Percentiles rank a stretch among this genome's conserved stretches.
Evolutionary conservation across 2,888 invertebrate genomes (phyloP).

Genomic region (Acanthoscelides obtectus): DNA sequence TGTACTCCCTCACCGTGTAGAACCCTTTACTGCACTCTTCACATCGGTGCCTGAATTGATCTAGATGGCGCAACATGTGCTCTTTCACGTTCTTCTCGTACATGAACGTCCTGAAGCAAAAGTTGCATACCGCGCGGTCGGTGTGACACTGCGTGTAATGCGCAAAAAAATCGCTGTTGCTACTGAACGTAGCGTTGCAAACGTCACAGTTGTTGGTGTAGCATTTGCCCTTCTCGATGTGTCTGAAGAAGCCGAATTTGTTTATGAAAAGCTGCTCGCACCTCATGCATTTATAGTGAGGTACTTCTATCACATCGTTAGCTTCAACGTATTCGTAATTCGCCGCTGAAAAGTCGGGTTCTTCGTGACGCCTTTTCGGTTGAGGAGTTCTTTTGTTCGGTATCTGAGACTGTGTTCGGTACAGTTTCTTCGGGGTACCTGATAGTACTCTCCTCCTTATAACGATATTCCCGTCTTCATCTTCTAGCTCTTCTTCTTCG

Average conservation of each 20-base stretch:
- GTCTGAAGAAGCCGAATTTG: conserved; percentile 43
- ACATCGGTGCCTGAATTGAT: conserved; percentile 45
- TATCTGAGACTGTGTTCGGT: conserved; percentile 1
- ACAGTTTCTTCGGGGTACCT: not conserved
- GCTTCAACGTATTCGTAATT: conserved; percentile 38
- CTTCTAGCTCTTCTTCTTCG: conserved; percentile 23
- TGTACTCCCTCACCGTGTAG: conserved; percentile 45
- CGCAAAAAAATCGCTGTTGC: conserved; percentile 42
- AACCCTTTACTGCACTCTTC: conserved; percentile 47
- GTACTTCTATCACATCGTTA: conserved; percentile 40
- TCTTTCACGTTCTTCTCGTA: conserved; percentile 47
- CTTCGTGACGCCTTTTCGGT: conserved; percentile 37
- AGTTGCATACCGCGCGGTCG: conserved; percentile 45
- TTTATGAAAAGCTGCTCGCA: conserved; percentile 46
- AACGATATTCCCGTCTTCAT: conserved; percentile 17
- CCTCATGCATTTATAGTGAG: conserved; percentile 42
- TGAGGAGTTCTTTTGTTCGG: conserved; percentile 30
- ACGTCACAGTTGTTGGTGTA: conserved; percentile 45
- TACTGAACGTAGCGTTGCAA: conserved; percentile 38
- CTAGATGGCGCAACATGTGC: conserved; percentile 45
- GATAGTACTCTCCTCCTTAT: conserved; percentile 7
- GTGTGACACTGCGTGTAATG: conserved; percentile 42
- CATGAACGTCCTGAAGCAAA: conserved; percentile 46
- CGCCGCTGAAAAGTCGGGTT: conserved; percentile 44
- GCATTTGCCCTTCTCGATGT: conserved; percentile 46